phyloP scores from a whole-genome alignment of 2,888 invertebrate genomes.

The Mythimna pallens region DNA sequence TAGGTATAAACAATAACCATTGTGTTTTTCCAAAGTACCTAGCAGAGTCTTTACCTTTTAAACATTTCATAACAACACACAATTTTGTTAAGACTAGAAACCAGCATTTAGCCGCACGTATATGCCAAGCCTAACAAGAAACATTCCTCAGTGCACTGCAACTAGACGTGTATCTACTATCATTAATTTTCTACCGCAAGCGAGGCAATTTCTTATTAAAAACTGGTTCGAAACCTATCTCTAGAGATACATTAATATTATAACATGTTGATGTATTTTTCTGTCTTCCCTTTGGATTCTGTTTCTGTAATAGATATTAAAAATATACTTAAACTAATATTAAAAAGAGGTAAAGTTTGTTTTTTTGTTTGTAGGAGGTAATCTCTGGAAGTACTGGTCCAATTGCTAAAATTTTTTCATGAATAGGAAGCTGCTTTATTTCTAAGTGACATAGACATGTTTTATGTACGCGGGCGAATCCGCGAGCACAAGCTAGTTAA shows the following conservation, averaged over 20 bases:
- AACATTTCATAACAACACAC: constrained; percentile 40
- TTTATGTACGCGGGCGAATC: too few species aligned
- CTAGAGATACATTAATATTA: constrained; percentile 70
- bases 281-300: constrained; percentile 58
- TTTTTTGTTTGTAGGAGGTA: too few species aligned
- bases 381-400: too few species aligned
- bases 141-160: constrained; percentile 62
- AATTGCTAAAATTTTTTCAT: too few species aligned
- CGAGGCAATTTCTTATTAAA: constrained; percentile 79
- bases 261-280: constrained; percentile 64
- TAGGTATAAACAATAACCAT: neutral
- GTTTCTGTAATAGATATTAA: constrained; percentile 28
- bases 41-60: constrained; percentile 11
- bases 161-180: constrained; percentile 70
- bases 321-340: too few species aligned
- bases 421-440: too few species aligned
- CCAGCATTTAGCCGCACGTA: constrained; percentile 46
- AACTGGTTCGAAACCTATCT: constrained; percentile 76
- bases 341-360: too few species aligned
- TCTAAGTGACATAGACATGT: too few species aligned
- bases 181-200: constrained; percentile 78
- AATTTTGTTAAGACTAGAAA: constrained; percentile 36
- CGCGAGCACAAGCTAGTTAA: neutral
- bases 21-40: constrained; percentile 17
- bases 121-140: constrained; percentile 56